Evolutionary conservation across 1,140 invertebrate species (phyloP).

Genomic region (Drosophila athabasca): DNA sequence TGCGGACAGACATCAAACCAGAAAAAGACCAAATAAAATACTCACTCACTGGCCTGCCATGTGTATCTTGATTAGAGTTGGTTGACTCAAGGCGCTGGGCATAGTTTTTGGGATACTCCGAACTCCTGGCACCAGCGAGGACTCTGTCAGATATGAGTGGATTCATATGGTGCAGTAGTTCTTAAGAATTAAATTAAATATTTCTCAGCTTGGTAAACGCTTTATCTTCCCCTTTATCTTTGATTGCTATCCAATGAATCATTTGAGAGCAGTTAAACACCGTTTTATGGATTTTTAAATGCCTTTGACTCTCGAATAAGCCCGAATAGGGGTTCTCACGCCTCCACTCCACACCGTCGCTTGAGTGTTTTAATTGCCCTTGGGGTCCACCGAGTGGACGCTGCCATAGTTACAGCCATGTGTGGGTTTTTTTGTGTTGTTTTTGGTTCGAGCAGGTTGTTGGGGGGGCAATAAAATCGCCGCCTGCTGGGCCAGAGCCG

Average conservation of each 20-base stretch:
- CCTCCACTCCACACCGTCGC: constrained; percentile 10
- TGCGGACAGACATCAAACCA: constrained; percentile 34
- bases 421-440: constrained; percentile 12
- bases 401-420: constrained; percentile 18
- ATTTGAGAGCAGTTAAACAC: constrained; percentile 36
- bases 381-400: constrained; percentile 10
- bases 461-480: constrained; percentile 48
- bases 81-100: constrained; percentile 17
- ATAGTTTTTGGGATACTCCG: background rate
- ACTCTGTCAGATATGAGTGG: no score
- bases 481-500: constrained; percentile 44
- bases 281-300: constrained; percentile 48
- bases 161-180: no score
- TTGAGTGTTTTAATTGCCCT: constrained; percentile 64
- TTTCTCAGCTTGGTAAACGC: background rate
- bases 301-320: constrained; percentile 33
- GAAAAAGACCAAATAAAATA: constrained; percentile 13
- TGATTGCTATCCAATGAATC: constrained; percentile 3
- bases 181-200: no score
- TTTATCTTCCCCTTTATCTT: no score
- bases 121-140: background rate
- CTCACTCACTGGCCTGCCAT: constrained; percentile 21
- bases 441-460: constrained; percentile 44
- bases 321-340: constrained; percentile 7
- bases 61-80: constrained; percentile 28